Evolutionary conservation across 2,888 invertebrate species (phyloP).

Genomic region (Teleiodes luculella): DNA sequence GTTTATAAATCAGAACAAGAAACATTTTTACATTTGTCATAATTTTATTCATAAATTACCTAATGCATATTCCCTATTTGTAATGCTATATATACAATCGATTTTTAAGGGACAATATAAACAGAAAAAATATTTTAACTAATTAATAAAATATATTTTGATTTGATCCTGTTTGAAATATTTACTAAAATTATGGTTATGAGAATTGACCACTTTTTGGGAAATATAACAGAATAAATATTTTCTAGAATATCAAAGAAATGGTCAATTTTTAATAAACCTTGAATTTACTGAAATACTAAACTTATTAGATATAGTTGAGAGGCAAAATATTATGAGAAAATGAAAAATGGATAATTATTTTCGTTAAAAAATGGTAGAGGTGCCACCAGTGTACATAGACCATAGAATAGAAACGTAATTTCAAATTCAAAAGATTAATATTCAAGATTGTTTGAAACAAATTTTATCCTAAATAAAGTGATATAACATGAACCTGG

Average conservation of each 20-base stretch:
- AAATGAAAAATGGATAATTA: conserved; percentile 54
- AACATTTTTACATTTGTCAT: too few relatives aligned
- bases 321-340: conserved; percentile 36
- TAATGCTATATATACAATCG: not conserved
- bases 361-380: conserved; percentile 58
- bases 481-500: conserved; percentile 31
- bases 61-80: too few relatives aligned
- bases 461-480: conserved; percentile 72
- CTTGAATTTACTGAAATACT: not conserved
- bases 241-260: not conserved
- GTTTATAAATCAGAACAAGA: too few relatives aligned
- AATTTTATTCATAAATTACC: too few relatives aligned
- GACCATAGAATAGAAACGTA: conserved; percentile 23
- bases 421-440: conserved; percentile 36
- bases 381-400: conserved; percentile 38
- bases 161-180: not conserved
- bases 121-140: not conserved
- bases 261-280: not conserved
- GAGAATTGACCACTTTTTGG: not conserved
- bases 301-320: conserved; percentile 39
- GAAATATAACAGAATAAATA: not conserved
- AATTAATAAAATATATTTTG: not conserved
- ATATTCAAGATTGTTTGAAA: conserved; percentile 52
- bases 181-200: not conserved
- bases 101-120: conserved; percentile 4